Percentiles rank a stretch among this genome's conserved stretches.
phyloP scores from a whole-genome alignment of 2,888 invertebrate species.

The Epinotia ramella region DNA sequence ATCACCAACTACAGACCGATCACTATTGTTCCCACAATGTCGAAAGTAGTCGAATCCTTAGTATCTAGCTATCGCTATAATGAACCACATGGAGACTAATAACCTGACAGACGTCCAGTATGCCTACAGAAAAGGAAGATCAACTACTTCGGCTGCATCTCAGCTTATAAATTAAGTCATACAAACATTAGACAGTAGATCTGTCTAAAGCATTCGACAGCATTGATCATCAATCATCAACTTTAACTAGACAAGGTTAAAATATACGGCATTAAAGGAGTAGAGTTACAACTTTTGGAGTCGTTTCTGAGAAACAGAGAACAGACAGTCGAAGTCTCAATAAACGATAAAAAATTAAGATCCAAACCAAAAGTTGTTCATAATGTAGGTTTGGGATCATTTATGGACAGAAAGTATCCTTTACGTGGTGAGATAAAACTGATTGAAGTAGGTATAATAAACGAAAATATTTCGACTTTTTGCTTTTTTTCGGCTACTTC shows the following conservation, averaged over 20 bases:
- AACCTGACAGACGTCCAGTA: too few species aligned
- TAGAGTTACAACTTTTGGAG: background rate
- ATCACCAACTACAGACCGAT: too few species aligned
- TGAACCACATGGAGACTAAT: too few species aligned
- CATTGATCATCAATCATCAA: background rate
- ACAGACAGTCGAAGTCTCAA: background rate
- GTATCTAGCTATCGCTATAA: too few species aligned
- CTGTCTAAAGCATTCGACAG: background rate
- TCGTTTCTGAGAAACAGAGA: background rate
- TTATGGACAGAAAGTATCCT: too few species aligned
- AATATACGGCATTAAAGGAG: background rate
- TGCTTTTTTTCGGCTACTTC: too few species aligned
- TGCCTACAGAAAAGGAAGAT: conserved; percentile 4
- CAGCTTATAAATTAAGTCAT: background rate
- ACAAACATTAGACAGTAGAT: background rate
- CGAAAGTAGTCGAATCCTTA: too few species aligned
- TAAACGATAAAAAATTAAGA: background rate
- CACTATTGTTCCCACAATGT: too few species aligned
- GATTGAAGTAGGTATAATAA: too few species aligned
- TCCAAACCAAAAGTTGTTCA: background rate
- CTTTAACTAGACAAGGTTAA: background rate
- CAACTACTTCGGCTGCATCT: background rate
- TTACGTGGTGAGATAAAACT: too few species aligned
- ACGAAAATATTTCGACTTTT: too few species aligned
- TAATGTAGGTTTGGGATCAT: too few species aligned